Evolutionary conservation across 2,113 vertebrate species (phyloP).

Genomic region (Aythya baeri): DNA sequence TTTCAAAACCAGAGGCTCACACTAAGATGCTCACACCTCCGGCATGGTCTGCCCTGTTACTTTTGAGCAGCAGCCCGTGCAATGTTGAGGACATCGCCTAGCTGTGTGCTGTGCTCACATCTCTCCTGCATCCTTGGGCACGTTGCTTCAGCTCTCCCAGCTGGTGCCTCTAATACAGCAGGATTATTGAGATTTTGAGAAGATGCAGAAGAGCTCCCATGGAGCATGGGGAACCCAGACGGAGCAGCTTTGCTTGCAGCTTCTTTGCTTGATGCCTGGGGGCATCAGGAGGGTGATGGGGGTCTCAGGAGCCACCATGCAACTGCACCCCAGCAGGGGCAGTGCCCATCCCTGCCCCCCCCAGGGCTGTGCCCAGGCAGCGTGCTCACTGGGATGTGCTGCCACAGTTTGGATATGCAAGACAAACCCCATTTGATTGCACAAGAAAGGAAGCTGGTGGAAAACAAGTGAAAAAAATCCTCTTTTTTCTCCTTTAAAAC

Average conservation of each 20-base stretch:
- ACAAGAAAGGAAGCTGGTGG: slow-evolving; percentile 29
- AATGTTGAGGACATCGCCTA: background rate
- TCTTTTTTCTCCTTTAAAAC: background rate
- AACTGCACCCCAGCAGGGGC: background rate
- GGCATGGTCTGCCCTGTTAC: background rate
- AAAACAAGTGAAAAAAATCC: slow-evolving; percentile 9
- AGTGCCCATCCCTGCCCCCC: background rate
- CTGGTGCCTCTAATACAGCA: background rate
- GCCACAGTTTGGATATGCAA: slow-evolving; percentile 20
- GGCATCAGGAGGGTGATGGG: too few species aligned
- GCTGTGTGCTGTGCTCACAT: background rate
- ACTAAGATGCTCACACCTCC: background rate
- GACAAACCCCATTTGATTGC: background rate
- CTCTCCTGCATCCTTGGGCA: background rate
- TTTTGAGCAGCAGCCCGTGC: background rate
- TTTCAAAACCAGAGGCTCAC: background rate
- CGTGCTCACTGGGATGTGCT: slow-evolving; percentile 43
- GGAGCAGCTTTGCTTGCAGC: background rate
- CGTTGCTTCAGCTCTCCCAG: background rate
- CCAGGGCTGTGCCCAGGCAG: background rate
- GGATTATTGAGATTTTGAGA: background rate
- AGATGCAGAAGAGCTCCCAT: background rate
- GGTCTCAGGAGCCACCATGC: background rate
- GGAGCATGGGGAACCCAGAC: background rate
- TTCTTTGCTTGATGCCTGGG: background rate